Evolutionary conservation across 2,113 vertebrate genomes (phyloP), one percentile per base, ranked within the genome.

Genomic region (Ranitomeya imitator): DNA sequence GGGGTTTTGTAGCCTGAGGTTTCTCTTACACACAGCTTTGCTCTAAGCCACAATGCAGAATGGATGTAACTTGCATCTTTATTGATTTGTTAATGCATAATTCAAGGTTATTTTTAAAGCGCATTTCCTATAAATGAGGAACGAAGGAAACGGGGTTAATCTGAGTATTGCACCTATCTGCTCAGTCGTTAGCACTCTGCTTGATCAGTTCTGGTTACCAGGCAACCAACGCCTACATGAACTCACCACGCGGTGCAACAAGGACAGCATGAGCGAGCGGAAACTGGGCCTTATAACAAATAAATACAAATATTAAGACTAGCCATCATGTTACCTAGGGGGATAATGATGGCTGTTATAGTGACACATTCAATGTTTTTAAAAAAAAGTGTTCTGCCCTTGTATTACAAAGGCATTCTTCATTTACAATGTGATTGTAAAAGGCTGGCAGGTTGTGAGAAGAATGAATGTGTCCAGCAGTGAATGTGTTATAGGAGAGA

Each of bases 181-280:
- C 45, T 16, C 26, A 13, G 55, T 63, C 18, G 55, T 74, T 84
- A 63, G 57, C 71, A 78, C 59, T 77, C 71, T 78, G 80, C 87
- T 51, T 79, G 87, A 89, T 59, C 51, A 85, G 26, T 85, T 83
- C 87, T 65, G 60, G 87, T 89, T 89, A 69, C 87, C n/a, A 67
- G 79, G 87, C 87, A 89, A 89, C 87, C 16, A 69, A 83, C 73
- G 71, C 87, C 87, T 54, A 89, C 87, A 79, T 89, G 61, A 89
- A 89, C 73, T 21, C 74, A 69, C 81, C 81, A 79, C 19, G 82
- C 60, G 67, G 87, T 83, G n/a, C 69, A 88, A 57, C 59, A 85
- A 79, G 81, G 60, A 77, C 45, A 77, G 71, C 55, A 52, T 55
- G 71, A 77, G 63, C 51, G 55, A 89, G 79, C 61, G 69, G 61